A percentile compares a stretch with the other conserved stretches of the same genome.
Evolutionary conservation across 2,888 invertebrate species (phyloP).

Genomic region (Caenorhabditis parvicauda): DNA sequence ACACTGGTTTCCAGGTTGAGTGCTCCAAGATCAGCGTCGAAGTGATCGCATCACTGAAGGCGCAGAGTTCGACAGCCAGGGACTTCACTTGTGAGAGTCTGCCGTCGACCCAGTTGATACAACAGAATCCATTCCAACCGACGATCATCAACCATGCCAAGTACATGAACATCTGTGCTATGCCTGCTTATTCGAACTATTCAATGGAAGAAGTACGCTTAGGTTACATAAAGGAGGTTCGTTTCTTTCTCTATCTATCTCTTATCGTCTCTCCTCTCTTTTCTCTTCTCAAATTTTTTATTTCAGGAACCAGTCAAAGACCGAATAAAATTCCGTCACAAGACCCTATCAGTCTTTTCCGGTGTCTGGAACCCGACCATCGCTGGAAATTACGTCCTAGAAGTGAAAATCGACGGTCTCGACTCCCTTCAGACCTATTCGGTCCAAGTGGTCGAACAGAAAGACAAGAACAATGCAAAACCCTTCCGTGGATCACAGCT

Average conservation of each 20-base stretch:
- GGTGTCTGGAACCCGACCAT: slow-evolving; percentile 89
- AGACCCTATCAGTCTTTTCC: slow-evolving; percentile 75
- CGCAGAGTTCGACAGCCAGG: slow-evolving; percentile 5
- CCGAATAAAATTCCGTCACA: slow-evolving; percentile 76
- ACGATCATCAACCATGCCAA: slow-evolving; percentile 55
- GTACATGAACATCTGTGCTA: slow-evolving; percentile 89
- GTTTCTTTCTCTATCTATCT: no score
- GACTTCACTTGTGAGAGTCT: slow-evolving; percentile 11
- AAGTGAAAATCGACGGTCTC: slow-evolving; percentile 71
- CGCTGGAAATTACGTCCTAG: slow-evolving; percentile 83
- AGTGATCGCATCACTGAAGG: slow-evolving; percentile 12
- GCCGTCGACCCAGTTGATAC: slow-evolving; percentile 24
- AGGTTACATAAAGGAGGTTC: slow-evolving; percentile 25
- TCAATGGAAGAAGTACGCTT: slow-evolving; percentile 83
- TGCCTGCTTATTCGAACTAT: slow-evolving; percentile 78
- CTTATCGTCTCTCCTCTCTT: no score
- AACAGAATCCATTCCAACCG: slow-evolving; percentile 51
- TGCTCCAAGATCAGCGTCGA: slow-evolving; percentile 35
- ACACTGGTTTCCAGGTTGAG: no score
- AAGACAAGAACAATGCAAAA: slow-evolving; percentile 1
- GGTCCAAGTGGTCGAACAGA: slow-evolving; percentile 33
- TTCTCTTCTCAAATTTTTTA: slow-evolving; percentile 48
- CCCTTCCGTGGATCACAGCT: slow-evolving; percentile 22
- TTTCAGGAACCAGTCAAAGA: slow-evolving; percentile 72
- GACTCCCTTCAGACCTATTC: slow-evolving; percentile 63